phyloP scores from a whole-genome alignment of 1,140 invertebrate species.

The Apis florea region DNA sequence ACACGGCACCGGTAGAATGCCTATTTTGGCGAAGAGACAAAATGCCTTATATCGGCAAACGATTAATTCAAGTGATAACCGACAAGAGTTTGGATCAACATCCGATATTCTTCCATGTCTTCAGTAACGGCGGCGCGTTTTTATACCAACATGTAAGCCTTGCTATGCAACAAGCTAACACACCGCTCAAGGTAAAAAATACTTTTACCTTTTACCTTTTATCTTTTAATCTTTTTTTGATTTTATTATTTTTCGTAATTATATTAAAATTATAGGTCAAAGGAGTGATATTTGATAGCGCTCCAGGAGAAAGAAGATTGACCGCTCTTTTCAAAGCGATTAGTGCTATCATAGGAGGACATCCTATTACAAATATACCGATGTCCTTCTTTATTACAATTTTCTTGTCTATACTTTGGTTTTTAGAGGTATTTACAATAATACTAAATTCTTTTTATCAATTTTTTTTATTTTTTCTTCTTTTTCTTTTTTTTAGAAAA shows the following conservation, averaged over 20 bases:
- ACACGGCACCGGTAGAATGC: conserved; percentile 85
- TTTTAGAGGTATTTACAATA: conserved; percentile 79
- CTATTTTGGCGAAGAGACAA: conserved; percentile 84
- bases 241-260: neutral
- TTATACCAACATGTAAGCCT: conserved; percentile 85
- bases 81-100: conserved; percentile 86
- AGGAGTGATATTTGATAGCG: conserved; percentile 89
- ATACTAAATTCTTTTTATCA: neutral
- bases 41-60: conserved; percentile 83
- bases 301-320: conserved; percentile 84
- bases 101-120: conserved; percentile 89
- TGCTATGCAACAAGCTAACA: conserved; percentile 80
- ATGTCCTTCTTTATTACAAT: conserved; percentile 82
- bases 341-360: conserved; percentile 82
- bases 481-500: neutral
- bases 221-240: neutral
- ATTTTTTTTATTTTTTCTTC: neutral
- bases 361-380: conserved; percentile 80
- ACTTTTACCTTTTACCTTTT: neutral
- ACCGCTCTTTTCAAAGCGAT: conserved; percentile 82
- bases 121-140: conserved; percentile 89
- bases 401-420: conserved; percentile 83
- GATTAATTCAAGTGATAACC: conserved; percentile 84
- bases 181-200: conserved; percentile 47
- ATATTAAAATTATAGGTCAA: conserved; percentile 78